Conservation (phyloP, 2,113 vertebrate species). For the Cyprinodon variegatus region DNA sequence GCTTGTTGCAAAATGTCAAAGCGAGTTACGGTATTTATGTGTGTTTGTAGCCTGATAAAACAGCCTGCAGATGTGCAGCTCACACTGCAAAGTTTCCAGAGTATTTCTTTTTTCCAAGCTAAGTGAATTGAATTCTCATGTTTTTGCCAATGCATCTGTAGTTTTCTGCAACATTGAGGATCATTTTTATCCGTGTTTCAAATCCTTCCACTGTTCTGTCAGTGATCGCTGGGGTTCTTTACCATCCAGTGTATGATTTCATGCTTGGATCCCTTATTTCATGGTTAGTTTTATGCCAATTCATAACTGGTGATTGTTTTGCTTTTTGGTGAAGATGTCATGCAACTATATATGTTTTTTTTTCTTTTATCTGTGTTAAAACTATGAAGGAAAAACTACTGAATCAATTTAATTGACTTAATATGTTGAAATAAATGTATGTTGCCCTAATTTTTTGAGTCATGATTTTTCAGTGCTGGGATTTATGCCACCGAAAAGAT, state of each 20-base stretch:
- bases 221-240: too few species aligned
- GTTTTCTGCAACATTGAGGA: not conserved
- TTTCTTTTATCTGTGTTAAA: not conserved
- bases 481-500: too few species aligned
- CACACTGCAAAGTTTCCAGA: not conserved
- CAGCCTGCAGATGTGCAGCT: not conserved
- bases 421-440: too few species aligned
- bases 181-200: not conserved
- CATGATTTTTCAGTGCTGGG: too few species aligned
- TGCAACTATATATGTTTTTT: conserved; percentile 24
- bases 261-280: not conserved
- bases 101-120: not conserved
- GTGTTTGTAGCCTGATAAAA: not conserved
- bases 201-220: not conserved
- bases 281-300: not conserved
- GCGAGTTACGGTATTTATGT: not conserved
- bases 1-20: not conserved
- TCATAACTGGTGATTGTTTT: conserved; percentile 4
- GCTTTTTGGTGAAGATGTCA: not conserved
- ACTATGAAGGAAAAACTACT: conserved; percentile 17
- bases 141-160: not conserved
- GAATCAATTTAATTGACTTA: too few species aligned
- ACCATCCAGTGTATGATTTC: not conserved
- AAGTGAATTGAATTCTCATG: not conserved
- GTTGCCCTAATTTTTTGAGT: too few species aligned